These are phyloP conservation scores for Orientallactaga sibirica DNA, from an alignment of 2,797 vertebrate genomes.

Conservation along the genomic window DNA sequence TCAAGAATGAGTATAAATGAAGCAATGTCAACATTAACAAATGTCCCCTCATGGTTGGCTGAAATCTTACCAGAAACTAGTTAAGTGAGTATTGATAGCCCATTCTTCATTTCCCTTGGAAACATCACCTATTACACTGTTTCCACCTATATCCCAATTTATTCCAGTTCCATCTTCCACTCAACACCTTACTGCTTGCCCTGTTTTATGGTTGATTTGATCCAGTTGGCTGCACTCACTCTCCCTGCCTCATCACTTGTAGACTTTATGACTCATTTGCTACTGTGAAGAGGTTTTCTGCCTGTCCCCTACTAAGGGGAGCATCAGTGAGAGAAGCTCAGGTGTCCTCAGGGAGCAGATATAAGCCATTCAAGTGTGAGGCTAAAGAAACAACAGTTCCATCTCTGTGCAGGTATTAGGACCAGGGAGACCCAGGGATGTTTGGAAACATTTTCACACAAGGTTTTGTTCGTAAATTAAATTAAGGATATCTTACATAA, in stretches of 20 bases:
- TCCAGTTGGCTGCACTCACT: neutral
- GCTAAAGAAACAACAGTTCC: neutral
- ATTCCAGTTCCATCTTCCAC: neutral
- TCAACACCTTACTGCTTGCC: neutral
- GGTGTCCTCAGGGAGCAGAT: neutral
- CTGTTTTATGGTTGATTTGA: neutral
- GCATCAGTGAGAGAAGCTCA: neutral
- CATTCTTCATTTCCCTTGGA: constrained; percentile 10
- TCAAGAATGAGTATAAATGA: neutral
- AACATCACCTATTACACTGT: neutral
- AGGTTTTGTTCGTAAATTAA: constrained; percentile 6
- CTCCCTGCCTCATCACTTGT: neutral
- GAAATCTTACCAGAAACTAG: neutral
- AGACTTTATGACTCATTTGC: neutral
- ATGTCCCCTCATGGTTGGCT: neutral
- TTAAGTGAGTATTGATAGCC: neutral
- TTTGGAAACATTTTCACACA: constrained; percentile 2
- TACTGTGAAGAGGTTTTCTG: neutral
- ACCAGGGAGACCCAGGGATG: neutral
- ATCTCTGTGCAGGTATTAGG: neutral
- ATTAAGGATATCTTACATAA: constrained; percentile 23
- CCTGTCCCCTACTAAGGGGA: neutral
- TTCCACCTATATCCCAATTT: neutral
- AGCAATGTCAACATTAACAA: neutral
- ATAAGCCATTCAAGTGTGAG: neutral